phyloP scores from a whole-genome alignment of 2,888 invertebrate species.

The Hemistola chrysoprasaria region DNA sequence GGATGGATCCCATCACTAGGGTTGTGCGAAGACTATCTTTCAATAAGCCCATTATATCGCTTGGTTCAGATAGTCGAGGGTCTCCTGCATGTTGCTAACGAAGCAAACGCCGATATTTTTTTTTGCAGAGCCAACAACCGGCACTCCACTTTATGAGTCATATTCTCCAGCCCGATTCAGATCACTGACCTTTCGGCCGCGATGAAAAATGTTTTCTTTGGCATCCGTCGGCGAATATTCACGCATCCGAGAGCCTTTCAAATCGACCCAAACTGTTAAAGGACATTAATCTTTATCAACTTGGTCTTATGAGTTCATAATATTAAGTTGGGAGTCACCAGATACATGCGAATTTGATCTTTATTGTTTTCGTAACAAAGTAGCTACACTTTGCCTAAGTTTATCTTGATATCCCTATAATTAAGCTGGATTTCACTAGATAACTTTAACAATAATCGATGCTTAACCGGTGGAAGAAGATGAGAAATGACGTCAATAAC shows the following conservation, averaged over 20 bases:
- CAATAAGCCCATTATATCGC: constrained; percentile 72
- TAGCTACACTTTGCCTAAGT: too few relatives aligned
- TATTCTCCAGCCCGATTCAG: constrained; percentile 53
- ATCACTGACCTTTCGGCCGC: constrained; percentile 41
- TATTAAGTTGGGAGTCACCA: constrained; percentile 8
- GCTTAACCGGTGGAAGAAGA: too few relatives aligned
- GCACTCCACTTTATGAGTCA: constrained; percentile 60
- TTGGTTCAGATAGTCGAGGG: constrained; percentile 49
- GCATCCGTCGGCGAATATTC: constrained; percentile 57
- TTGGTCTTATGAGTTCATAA: neutral
- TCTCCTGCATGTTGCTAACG: constrained; percentile 51
- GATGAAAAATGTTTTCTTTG: constrained; percentile 62
- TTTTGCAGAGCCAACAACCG: constrained; percentile 61
- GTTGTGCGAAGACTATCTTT: constrained; percentile 66
- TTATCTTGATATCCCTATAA: too few relatives aligned
- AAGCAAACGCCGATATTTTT: constrained; percentile 64
- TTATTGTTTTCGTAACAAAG: too few relatives aligned
- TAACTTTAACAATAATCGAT: too few relatives aligned
- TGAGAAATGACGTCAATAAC: too few relatives aligned
- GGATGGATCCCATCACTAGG: constrained; percentile 75
- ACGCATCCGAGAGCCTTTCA: constrained; percentile 31
- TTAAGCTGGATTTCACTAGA: too few relatives aligned
- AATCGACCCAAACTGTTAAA: neutral
- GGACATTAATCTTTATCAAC: too few relatives aligned
- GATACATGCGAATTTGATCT: too few relatives aligned